These are phyloP conservation scores for Vulpes lagopus DNA, from an alignment of 2,113 vertebrate species.

Conservation along the genomic window DNA sequence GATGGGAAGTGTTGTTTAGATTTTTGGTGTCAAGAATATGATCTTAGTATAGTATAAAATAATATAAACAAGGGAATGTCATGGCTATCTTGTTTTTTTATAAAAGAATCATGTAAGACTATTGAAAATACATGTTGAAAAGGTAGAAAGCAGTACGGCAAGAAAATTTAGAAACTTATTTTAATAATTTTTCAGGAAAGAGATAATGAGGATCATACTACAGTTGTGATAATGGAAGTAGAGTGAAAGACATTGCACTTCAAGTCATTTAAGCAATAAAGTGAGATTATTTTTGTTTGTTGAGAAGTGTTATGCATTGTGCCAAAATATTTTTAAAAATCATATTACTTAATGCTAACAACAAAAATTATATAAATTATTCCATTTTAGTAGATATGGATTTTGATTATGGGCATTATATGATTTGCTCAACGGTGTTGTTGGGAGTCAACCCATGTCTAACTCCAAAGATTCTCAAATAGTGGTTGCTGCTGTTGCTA, in stretches of 20 bases:
- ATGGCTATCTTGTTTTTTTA: background rate
- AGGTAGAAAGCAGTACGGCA: background rate
- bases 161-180: background rate
- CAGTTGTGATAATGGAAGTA: background rate
- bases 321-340: background rate
- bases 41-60: slow-evolving; percentile 20
- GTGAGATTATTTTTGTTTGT: background rate
- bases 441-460: background rate
- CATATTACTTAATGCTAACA: background rate
- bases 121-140: background rate
- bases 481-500: background rate
- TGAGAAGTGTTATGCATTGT: background rate
- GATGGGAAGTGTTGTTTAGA: background rate
- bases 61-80: background rate
- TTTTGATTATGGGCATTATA: background rate
- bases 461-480: background rate
- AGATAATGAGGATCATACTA: background rate
- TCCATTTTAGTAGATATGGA: background rate
- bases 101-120: background rate
- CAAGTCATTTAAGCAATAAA: background rate
- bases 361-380: background rate
- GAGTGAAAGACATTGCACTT: background rate
- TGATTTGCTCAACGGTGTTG: background rate
- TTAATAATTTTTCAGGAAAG: background rate
- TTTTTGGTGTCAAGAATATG: background rate